phyloP scores from a whole-genome alignment of 2,113 vertebrate species.

The Mesitornis unicolor region DNA sequence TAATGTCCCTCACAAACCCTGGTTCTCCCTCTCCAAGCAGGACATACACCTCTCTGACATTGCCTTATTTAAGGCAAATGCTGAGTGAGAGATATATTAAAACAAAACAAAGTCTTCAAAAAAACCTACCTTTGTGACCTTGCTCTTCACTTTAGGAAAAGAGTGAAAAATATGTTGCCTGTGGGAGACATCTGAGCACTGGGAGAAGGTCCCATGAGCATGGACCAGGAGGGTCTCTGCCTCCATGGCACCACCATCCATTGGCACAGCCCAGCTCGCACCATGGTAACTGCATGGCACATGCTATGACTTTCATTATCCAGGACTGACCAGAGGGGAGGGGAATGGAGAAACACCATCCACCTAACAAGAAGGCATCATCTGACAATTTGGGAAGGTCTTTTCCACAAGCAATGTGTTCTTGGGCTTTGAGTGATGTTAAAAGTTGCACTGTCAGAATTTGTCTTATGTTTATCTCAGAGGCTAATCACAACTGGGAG shows the following conservation, averaged over 20 bases:
- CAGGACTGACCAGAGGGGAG: background rate
- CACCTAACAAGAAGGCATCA: fast-evolving
- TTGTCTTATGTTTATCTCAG: background rate
- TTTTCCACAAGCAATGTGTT: background rate
- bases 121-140: background rate
- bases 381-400: background rate
- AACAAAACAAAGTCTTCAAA: background rate
- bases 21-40: background rate
- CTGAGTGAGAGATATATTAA: background rate
- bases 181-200: background rate
- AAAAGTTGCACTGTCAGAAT: background rate
- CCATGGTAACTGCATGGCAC: fast-evolving
- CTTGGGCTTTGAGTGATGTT: background rate
- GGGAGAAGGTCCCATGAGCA: background rate
- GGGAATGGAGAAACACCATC: background rate
- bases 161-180: fast-evolving
- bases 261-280: background rate
- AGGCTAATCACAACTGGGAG: background rate
- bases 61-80: background rate
- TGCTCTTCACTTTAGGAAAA: background rate
- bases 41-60: background rate
- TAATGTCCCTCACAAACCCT: background rate
- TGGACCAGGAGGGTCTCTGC: background rate
- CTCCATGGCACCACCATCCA: fast-evolving
- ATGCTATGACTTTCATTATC: background rate